Percentiles rank a stretch among this genome's conserved stretches.
phyloP scores from a whole-genome alignment of 64 coral and sea anemone species.

The Montipora efflorescens region DNA sequence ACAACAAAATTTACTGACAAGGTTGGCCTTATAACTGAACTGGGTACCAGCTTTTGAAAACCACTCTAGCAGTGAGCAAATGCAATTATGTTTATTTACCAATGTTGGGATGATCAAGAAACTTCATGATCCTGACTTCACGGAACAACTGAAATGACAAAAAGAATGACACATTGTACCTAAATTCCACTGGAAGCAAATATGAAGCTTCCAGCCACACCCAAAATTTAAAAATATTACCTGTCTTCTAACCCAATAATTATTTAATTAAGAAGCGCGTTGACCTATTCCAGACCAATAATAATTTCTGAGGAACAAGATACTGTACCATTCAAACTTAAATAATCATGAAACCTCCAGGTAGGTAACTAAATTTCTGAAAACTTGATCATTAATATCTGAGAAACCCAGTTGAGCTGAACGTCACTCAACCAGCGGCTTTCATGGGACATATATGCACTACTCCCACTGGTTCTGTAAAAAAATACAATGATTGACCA shows the following conservation, averaged over 20 bases:
- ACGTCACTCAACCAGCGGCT: background rate
- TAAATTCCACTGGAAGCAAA: background rate
- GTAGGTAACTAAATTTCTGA: background rate
- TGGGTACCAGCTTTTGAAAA: too few species aligned
- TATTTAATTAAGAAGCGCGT: too few species aligned
- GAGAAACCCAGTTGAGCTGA: background rate
- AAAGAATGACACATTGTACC: background rate
- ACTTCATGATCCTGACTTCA: constrained; percentile 99
- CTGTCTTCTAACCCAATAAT: too few species aligned
- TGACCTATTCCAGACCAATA: too few species aligned
- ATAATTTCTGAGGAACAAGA: too few species aligned
- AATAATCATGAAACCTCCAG: background rate
- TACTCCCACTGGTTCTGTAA: too few species aligned
- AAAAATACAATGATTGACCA: too few species aligned
- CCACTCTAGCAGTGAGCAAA: too few species aligned
- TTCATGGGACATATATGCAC: background rate
- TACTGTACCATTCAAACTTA: background rate
- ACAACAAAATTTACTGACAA: too few species aligned
- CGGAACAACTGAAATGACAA: constrained; percentile 95
- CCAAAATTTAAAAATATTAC: too few species aligned
- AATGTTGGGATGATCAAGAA: constrained; percentile 99
- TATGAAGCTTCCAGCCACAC: too few species aligned
- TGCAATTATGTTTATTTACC: constrained; percentile 55
- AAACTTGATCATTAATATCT: background rate
- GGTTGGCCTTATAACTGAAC: too few species aligned